Base-by-base conservation (phyloP, 2,888 invertebrate genomes). In the Aphodius sticticus region DNA sequence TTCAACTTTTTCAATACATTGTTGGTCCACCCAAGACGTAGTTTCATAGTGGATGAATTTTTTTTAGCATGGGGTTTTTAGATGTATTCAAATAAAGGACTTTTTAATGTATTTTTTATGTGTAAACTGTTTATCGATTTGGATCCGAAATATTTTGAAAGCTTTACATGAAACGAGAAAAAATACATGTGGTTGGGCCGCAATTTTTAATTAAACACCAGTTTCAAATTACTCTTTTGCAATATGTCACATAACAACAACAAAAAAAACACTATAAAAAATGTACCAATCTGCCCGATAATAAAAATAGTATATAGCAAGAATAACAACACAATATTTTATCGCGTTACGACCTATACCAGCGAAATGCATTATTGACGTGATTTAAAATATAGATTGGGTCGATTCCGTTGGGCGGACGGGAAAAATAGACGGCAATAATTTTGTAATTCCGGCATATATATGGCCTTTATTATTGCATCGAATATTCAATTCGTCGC, bases 401-500 rank as follows among this genome's bases (percentile, higher is more conserved):
- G 53, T 53, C 53, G 53, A 12, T 53, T 53, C 53, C 53, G 53
- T 53, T 53, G 53, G 53, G 53, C 53, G 53, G 53, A 53, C 53
- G 53, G 53, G 53, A 53, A 53, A 53, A 53, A 53, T 53, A 53
- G 53, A 53, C 26, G 53, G 53, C 53, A 53, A 53, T 53, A 53
- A 53, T 53, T 53, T 53, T 53, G 53, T 53, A 53, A 53, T 53
- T 53, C 53, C 53, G 53, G 53, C 53, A 53, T 53, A 53, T 53
- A 53, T 53, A 53, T 53, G 53, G 53, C 9, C 53, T 53, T 53
- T 53, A 53, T 53, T 53, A 53, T 53, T 53, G 53, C 53, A 53
- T 53, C 53, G 53, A 53, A 53, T 74, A 74, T 74, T 74, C 74
- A 74, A 74, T 74, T 74, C 74, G 74, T 74, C 37, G 35, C 74